Evolutionary conservation across 2,888 invertebrate species (phyloP), one percentile per base, ranked within the genome.

Genomic region (Branchinecta sandiegonensis): DNA sequence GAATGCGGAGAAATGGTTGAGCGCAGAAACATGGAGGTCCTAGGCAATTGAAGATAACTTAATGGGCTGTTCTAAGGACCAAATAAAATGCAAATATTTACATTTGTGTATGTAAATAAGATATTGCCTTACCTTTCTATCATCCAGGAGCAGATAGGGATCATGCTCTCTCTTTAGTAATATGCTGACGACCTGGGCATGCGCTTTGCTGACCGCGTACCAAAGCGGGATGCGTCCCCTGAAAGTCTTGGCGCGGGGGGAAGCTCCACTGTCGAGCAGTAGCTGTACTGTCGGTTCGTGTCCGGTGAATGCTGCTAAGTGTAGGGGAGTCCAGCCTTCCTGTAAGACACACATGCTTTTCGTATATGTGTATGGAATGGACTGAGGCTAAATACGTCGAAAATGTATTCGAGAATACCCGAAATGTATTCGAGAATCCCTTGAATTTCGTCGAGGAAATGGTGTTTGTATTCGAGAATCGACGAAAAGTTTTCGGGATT

Each of bases 141-240:
- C 97, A 73, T 97, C 97, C 94, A 99, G 96, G 12, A 99, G 82
- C 8, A 88, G 87, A 76, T 96, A 93, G 0, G 96, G 95, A 76
- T 96, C 95, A 78, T 97, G 97, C 76, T 99, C 97, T 78, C 95
- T 95, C 75, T 92, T 91, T 83, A 99, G 86, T 70, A 99, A 83
- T 78, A 94, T 99, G 76, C 93, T 90, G 69, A 99, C 81, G 12
- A 97, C 96, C 74, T 93, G 91, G 74, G 94, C 90, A 79, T 99
- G 97, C 71, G 94, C 94, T 80, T 94, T 93, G 14, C 94, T 91
- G 46, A 97, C 96, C 13, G 99, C 97, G 76, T 95, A 96, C 89
- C 95, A 96, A 73, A 99, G 90, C 1, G 99, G 94, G 12, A 94
- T 92, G 76, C 94, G 94, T 67, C 95, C 96, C 72, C 95, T 87